Conservation (phyloP, 1,140 invertebrate species). For the Zaprionus taronus region DNA sequence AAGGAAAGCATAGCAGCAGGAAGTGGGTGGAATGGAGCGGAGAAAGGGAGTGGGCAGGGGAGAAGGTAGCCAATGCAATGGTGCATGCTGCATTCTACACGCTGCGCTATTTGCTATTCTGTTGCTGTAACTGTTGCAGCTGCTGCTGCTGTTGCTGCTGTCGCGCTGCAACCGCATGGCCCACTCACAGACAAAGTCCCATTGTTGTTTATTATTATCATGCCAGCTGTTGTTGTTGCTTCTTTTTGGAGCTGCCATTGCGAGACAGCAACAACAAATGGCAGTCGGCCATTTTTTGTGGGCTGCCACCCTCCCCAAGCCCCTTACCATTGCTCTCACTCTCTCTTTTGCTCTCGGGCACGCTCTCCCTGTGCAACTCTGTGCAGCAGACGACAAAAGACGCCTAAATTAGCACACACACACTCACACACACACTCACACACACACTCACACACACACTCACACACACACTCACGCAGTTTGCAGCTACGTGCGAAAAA, state of each 20-base stretch:
- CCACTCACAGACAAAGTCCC: constrained; percentile 58
- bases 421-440: constrained; percentile 12
- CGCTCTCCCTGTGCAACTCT: constrained; percentile 31
- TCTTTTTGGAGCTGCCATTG: constrained; percentile 39
- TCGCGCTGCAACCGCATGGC: constrained; percentile 51
- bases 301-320: background rate
- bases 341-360: background rate
- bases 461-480: constrained; percentile 25
- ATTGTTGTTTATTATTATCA: constrained; percentile 68
- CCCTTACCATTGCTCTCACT: background rate
- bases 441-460: constrained; percentile 43
- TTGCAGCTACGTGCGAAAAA: constrained; percentile 63
- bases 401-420: constrained; percentile 70
- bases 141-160: constrained; percentile 37
- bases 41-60: background rate
- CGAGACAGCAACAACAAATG: constrained; percentile 40
- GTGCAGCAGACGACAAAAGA: constrained; percentile 64
- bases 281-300: constrained; percentile 40
- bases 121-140: constrained; percentile 43
- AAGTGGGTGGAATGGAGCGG: constrained; percentile 9
- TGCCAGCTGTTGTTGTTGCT: constrained; percentile 14
- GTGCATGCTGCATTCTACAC: constrained; percentile 34
- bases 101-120: constrained; percentile 40
- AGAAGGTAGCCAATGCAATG: constrained; percentile 18
- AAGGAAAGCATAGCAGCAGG: background rate